Evolutionary conservation across 1,140 invertebrate genomes (phyloP).

Genomic region (Agraylea sexmaculata): DNA sequence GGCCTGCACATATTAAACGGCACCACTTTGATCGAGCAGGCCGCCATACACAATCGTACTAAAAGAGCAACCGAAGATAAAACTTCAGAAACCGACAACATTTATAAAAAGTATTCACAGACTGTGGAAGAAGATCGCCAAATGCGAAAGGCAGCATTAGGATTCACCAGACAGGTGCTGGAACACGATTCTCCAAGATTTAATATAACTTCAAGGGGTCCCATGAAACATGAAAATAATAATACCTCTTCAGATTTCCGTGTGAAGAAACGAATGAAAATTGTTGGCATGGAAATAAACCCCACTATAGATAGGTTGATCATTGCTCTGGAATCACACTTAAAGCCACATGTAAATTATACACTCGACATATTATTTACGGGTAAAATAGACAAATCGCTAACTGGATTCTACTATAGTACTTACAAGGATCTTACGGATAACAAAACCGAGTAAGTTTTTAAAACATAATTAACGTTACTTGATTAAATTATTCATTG

Average conservation of each 20-base stretch:
- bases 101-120: slow-evolving; percentile 7
- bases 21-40: slow-evolving; percentile 33
- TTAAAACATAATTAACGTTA: not conserved
- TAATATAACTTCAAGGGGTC: not conserved
- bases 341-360: slow-evolving; percentile 31
- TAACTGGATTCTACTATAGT: slow-evolving; percentile 74
- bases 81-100: slow-evolving; percentile 9
- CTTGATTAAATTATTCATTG: not conserved
- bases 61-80: slow-evolving; percentile 22
- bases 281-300: slow-evolving; percentile 14
- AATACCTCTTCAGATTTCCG: slow-evolving; percentile 15
- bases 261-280: slow-evolving; percentile 14
- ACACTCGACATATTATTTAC: slow-evolving; percentile 40
- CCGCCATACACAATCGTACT: slow-evolving; percentile 19
- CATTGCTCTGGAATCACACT: slow-evolving; percentile 24
- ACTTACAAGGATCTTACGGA: slow-evolving; percentile 45
- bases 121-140: slow-evolving; percentile 10
- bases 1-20: slow-evolving; percentile 41
- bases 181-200: slow-evolving; percentile 8
- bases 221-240: slow-evolving; percentile 21
- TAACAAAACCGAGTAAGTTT: slow-evolving; percentile 28
- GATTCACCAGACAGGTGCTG: not conserved
- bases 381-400: slow-evolving; percentile 44
- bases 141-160: slow-evolving; percentile 1
- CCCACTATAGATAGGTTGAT: slow-evolving; percentile 14